Evolutionary conservation across 2,113 vertebrate genomes (phyloP).

Genomic region (Clarias batrachus): DNA sequence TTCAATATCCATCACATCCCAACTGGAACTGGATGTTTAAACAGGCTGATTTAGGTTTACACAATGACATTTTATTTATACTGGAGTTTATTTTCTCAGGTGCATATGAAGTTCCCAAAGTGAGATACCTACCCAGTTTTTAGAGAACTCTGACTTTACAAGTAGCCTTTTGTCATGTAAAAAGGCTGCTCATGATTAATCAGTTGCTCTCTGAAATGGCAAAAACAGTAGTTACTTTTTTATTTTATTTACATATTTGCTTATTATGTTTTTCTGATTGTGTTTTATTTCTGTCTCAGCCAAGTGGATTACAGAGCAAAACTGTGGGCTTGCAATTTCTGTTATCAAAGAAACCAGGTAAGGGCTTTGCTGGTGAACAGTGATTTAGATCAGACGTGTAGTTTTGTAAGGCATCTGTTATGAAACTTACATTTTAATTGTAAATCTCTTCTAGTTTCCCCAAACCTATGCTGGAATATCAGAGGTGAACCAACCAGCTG

Average conservation of each 20-base stretch:
- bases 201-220: not conserved
- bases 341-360: slow-evolving; percentile 98
- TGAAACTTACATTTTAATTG: not conserved
- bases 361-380: slow-evolving; percentile 31
- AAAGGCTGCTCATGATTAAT: not conserved
- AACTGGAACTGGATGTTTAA: not conserved
- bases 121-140: not conserved
- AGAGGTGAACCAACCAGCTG: slow-evolving; percentile 94
- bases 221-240: not conserved
- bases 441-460: slow-evolving; percentile 80
- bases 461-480: slow-evolving; percentile 96
- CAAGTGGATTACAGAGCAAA: slow-evolving; percentile 99
- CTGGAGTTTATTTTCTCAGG: not conserved
- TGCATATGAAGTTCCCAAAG: not conserved
- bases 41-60: not conserved
- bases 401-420: not conserved
- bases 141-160: not conserved
- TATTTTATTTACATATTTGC: not conserved
- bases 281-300: slow-evolving; percentile 69
- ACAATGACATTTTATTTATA: not conserved
- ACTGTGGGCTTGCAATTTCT: slow-evolving; percentile 99
- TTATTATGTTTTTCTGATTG: not conserved
- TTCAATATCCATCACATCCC: no score
- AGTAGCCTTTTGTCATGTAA: no score
- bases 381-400: not conserved